phyloP scores from a whole-genome alignment of 2,888 invertebrate genomes.

The Tanytarsus gracilentus region DNA sequence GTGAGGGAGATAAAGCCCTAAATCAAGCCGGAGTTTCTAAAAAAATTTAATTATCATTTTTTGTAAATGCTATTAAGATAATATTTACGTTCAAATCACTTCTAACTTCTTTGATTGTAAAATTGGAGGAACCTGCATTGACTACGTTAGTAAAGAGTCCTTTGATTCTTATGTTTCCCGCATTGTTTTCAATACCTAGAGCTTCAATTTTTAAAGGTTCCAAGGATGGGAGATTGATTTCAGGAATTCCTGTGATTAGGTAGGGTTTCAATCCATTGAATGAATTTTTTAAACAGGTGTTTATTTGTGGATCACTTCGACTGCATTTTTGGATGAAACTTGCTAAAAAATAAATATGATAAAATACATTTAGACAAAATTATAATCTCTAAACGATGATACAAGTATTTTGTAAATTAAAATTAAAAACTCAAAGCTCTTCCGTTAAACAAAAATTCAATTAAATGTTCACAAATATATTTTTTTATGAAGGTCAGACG shows the following conservation, averaged over 20 bases:
- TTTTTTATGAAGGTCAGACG: too few relatives aligned
- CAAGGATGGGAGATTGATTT: constrained; percentile 63
- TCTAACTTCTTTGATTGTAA: constrained; percentile 60
- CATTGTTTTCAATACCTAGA: constrained; percentile 68
- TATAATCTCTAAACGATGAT: neutral
- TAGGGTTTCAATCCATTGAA: constrained; percentile 67
- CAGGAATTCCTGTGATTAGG: constrained; percentile 57
- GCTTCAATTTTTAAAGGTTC: constrained; percentile 63
- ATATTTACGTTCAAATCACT: constrained; percentile 38
- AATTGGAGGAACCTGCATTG: constrained; percentile 66
- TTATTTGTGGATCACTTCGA: constrained; percentile 54
- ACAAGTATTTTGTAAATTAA: too few relatives aligned
- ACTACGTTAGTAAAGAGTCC: constrained; percentile 67
- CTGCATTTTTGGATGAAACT: constrained; percentile 64
- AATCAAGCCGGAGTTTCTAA: constrained; percentile 52
- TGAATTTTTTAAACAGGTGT: constrained; percentile 56
- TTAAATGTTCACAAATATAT: neutral
- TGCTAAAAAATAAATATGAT: constrained; percentile 47
- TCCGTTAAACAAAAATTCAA: neutral
- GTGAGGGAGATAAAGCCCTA: constrained; percentile 45
- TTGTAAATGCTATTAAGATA: constrained; percentile 6
- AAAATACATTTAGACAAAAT: neutral
- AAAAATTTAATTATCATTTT: constrained; percentile 34
- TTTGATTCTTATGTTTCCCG: constrained; percentile 63
- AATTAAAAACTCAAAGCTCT: neutral